Base-by-base conservation (phyloP, 2,797 vertebrate species). In the Chelmon rostratus region DNA sequence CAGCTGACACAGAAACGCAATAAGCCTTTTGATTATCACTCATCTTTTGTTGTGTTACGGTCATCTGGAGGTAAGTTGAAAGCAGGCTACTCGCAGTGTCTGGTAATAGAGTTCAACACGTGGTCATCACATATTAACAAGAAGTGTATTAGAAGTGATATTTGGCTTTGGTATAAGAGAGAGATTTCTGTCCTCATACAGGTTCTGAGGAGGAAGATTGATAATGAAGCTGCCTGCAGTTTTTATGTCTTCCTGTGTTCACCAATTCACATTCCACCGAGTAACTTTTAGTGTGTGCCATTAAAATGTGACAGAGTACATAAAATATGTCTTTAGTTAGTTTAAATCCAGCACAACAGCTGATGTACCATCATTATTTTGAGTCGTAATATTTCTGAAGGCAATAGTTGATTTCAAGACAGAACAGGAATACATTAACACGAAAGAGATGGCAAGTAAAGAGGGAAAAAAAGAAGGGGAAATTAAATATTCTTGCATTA, bases 21-120 rank as follows among this genome's bases (percentile, higher is more conserved):
- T 10, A 42, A 50, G 35, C 31, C 47, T 75, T 87, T 56, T 81
- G 72, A 83, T 86, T 69, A 86, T 69, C 40, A 28, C 52, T 74
- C 61, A 78, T 82, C 68, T 81, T 76, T 70, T 57, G 70, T 64
- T 77, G 65, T 67, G 69, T 69, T 71, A 68, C 38, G 35, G 77
- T 89, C 58, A 87, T 42, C 15, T 68, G 54, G 59, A 85, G 85
- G 86, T 81, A 76, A 84, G 33, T 40, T 76, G 28, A 69, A 70
- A 81, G 47, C 40, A 62, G 25, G 59, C 53, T 54, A 25, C 59
- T 68, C 9, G 23, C 73, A 75, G 78, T 37, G 66, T 72, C 63
- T 82, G 66, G 68, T 68, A 70, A 79, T 64, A n/a, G 31, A 76
- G 58, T 85, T 83, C 58, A 86, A 57, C 23, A 62, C 6, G 23